Base-by-base conservation (phyloP, 2,888 invertebrate genomes). In the Disparrhopalites patrizii region DNA sequence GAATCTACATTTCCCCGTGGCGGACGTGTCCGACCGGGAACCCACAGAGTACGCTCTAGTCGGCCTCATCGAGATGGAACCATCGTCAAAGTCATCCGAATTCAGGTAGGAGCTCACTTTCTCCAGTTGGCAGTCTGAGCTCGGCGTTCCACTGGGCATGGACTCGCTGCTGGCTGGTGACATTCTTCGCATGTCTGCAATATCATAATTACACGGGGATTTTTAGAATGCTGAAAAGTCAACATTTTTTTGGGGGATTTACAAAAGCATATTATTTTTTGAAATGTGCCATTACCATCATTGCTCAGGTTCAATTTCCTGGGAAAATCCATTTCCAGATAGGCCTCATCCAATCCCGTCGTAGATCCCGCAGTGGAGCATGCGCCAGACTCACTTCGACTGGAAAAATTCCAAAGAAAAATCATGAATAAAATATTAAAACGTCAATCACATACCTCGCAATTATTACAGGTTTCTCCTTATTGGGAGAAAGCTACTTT, bases 41-140 rank as follows among this genome's bases (percentile, higher is more conserved):
- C 93, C 93, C 70, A 93, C 88, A 28, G 92, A 92, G 80, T 91
- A 92, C 1, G 92, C 87, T 73, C 91, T 83, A 60, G 86, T 83
- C n/a, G 89, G 89, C 71, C 84, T 74, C 83, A 77, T 77, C 77
- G 81, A 50, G 79, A 79, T 74, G 13, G 78, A 77, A 62, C 80
- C 78, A 75, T 86, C 85, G 20, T 85, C 85, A 76, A 79, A 79
- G 65, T 87, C 87, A 71, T 84, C 84, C 38, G 84, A 81, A 8
- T 83, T 81, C 67, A 90, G 84, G 78, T 87, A 90, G 18, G 91
- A 87, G 66, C 84, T 83, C 0, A 91, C 91, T 77, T 91, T 91
- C 76, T 91, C 91, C 56, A 92, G 81, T 73, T 87, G 88, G 80
- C 87, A 91, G 77, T 90, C 90, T 0, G 89, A 88, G 54, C 89